phyloP scores from a whole-genome alignment of 2,888 invertebrate genomes.

The Alviniconcha strummeri region DNA sequence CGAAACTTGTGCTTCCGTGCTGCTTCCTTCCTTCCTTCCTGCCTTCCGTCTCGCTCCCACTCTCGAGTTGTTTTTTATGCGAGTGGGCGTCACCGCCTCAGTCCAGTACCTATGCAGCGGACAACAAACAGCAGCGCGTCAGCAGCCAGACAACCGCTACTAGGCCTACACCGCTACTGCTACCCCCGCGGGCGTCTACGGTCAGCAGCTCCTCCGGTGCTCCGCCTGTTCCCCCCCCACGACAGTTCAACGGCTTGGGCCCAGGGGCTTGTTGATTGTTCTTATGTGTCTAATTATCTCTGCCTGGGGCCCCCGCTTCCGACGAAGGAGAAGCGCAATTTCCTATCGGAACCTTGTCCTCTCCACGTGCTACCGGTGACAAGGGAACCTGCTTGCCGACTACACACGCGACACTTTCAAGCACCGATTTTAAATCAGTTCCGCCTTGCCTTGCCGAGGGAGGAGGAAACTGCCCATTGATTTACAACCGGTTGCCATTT shows the following conservation, averaged over 20 bases:
- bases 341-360: constrained; percentile 58
- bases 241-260: neutral
- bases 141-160: neutral
- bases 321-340: constrained; percentile 60
- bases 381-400: constrained; percentile 46
- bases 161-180: neutral
- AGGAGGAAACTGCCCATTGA: constrained; percentile 62
- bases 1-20: neutral
- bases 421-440: constrained; percentile 65
- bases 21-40: constrained; percentile 21
- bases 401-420: constrained; percentile 62
- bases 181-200: too few relatives aligned
- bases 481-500: constrained; percentile 59
- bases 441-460: constrained; percentile 60
- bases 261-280: constrained; percentile 36
- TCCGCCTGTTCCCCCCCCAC: too few relatives aligned
- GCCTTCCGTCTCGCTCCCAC: neutral
- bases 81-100: neutral
- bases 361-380: constrained; percentile 53
- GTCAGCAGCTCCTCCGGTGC: too few relatives aligned
- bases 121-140: neutral
- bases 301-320: constrained; percentile 53
- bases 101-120: neutral
- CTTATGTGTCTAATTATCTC: constrained; percentile 58
- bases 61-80: constrained; percentile 10